These are phyloP conservation scores for Muschampia staudingeri DNA, from an alignment of 2,888 invertebrate genomes.

Conservation along the genomic window DNA sequence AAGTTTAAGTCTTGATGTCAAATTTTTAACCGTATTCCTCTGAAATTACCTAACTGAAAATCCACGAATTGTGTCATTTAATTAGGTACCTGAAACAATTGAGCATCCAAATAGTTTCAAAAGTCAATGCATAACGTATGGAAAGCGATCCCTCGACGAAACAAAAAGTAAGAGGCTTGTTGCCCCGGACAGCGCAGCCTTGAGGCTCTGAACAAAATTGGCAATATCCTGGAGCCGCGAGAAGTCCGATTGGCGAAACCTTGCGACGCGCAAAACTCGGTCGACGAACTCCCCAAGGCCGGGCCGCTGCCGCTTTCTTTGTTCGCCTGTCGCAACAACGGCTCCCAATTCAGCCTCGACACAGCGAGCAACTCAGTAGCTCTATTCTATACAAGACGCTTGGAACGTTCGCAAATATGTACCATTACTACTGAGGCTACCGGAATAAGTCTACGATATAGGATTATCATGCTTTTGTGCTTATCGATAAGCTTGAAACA, in stretches of 20 bases:
- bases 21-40: too few species aligned
- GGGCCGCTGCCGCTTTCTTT: conserved; percentile 88
- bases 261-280: conserved; percentile 91
- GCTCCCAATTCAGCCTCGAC: conserved; percentile 84
- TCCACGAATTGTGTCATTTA: neutral
- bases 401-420: conserved; percentile 26
- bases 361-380: conserved; percentile 63
- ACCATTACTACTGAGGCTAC: neutral
- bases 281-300: conserved; percentile 90
- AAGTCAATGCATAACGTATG: conserved; percentile 20
- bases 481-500: conserved; percentile 1
- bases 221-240: conserved; percentile 91
- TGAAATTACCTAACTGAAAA: neutral
- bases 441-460: neutral
- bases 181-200: conserved; percentile 83
- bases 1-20: too few species aligned
- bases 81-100: neutral
- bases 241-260: conserved; percentile 91
- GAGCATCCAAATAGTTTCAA: neutral
- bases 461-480: neutral
- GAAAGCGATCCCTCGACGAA: conserved; percentile 52
- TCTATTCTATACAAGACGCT: conserved; percentile 25
- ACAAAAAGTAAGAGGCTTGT: conserved; percentile 87
- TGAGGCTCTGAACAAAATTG: conserved; percentile 87
- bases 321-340: conserved; percentile 87